Conservation (phyloP, 2,113 vertebrate species). For the Phoxinus phoxinus region DNA sequence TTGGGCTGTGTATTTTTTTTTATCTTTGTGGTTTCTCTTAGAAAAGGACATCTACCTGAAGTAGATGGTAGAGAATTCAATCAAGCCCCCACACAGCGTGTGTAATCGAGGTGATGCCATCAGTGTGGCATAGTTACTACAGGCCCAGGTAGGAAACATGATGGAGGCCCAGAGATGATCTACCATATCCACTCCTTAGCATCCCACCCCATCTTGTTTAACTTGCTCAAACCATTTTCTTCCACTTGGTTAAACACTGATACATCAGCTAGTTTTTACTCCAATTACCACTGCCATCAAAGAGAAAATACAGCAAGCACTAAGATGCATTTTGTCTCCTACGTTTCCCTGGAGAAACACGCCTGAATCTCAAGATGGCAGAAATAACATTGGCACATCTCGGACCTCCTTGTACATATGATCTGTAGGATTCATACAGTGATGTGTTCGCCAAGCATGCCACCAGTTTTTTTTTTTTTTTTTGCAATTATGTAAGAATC, state of each 20-base stretch:
- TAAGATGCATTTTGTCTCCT: slow-evolving; percentile 26
- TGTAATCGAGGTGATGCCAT: slow-evolving; percentile 5
- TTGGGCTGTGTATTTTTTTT: neutral
- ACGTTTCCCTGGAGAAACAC: slow-evolving; percentile 39
- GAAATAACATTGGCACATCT: slow-evolving; percentile 33
- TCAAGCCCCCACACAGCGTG: neutral
- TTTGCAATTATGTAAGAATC: slow-evolving; percentile 2
- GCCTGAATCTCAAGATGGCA: neutral
- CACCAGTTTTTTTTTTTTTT: neutral
- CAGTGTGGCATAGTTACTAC: neutral
- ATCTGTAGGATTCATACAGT: slow-evolving; percentile 27
- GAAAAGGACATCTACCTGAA: neutral
- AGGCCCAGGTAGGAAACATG: neutral
- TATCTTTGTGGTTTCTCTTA: neutral
- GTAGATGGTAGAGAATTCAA: neutral
- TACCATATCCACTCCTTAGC: neutral
- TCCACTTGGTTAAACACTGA: neutral
- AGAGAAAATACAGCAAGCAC: neutral
- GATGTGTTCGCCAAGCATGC: slow-evolving; percentile 8
- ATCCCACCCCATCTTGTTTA: neutral
- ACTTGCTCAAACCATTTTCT: neutral
- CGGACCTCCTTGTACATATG: slow-evolving; percentile 27
- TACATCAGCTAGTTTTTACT: neutral
- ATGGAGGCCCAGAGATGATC: neutral
- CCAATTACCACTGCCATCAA: neutral